Evolutionary conservation across 2,113 vertebrate genomes (phyloP), one percentile per base, ranked within the genome.

Genomic region (Ploceus nigricollis): DNA sequence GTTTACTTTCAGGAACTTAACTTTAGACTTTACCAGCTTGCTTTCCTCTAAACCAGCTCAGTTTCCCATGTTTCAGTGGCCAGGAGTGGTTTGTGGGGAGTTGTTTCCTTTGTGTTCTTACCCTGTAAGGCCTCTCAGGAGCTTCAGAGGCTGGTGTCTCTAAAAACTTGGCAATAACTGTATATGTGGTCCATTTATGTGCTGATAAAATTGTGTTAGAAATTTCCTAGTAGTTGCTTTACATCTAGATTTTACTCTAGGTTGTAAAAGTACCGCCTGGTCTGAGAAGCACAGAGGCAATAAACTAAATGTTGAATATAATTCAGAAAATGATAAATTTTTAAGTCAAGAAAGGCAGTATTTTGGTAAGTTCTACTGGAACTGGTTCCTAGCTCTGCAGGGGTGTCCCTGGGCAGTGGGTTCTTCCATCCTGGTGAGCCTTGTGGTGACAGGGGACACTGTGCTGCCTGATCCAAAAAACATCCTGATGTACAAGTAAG

Each of bases 1-100:
- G 83, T 96, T 96, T 94, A 88, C 79, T 94, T 94, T 83, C 81
- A 87, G 54, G 85, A 92, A 61, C 76, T 83, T 79, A 51, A 82
- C 92, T 91, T 89, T 65, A 90, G 65, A 44, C 68, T 77, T 86
- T 56, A 50, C 35, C 81, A 79, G 90, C 86, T 87, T 35, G 37
- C 90, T 91, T 94, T 93, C 7, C 8, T 79, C 68, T 83, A 53
- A 71, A 72, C 22, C 40, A 25, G 27, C 66, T 80, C n/a, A 1
- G 33, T 87, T 95, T 93, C 61, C 91, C 87, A 33, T 75, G 35
- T 95, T 93, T 93, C 54, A 11, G 28, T 24, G 53, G 53, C 54
- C 13, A 2, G 66, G 58, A 50, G 20, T 91, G 92, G 82, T 86
- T 94, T 77, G 64, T 47, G 80, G 63, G 85, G 85, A 78, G 63